phyloP scores from a whole-genome alignment of 2,797 vertebrate genomes.

The Vireo griseus region DNA sequence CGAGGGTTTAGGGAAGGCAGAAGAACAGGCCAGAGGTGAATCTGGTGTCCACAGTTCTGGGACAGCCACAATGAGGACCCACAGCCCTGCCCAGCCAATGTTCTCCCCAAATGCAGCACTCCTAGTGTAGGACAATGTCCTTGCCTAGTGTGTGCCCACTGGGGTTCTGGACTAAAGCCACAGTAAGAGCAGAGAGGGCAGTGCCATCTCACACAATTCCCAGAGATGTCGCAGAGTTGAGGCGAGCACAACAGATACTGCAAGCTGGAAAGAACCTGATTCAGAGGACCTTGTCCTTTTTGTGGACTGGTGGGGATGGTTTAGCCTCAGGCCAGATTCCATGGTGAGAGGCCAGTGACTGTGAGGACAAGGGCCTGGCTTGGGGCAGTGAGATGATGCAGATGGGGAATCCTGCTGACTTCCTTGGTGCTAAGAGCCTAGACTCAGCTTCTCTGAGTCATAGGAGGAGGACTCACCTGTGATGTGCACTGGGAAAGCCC shows the following conservation, averaged over 20 bases:
- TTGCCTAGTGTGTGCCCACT: rapidly evolving
- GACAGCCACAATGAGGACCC: not conserved
- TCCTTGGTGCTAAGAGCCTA: not conserved
- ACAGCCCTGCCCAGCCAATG: not conserved
- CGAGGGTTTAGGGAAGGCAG: not conserved
- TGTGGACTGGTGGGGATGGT: not conserved
- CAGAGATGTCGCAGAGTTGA: not conserved
- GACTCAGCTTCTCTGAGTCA: not conserved
- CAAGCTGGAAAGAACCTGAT: not conserved
- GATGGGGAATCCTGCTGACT: not conserved
- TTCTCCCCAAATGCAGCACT: not conserved
- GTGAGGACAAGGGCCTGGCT: rapidly evolving
- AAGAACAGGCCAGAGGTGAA: not conserved
- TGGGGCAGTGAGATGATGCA: too few relatives aligned
- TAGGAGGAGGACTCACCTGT: rapidly evolving
- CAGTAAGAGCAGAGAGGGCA: not conserved
- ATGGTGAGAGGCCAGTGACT: not conserved
- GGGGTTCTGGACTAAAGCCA: not conserved
- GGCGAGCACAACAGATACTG: rapidly evolving
- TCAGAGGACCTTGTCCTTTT: not conserved
- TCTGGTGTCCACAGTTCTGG: not conserved
- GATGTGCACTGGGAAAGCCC: not conserved
- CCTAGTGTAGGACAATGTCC: not conserved
- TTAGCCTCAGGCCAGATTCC: not conserved
- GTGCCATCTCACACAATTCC: too few relatives aligned